Conservation (phyloP, 2,888 invertebrate species). For the Tetramorium bicarinatum region DNA sequence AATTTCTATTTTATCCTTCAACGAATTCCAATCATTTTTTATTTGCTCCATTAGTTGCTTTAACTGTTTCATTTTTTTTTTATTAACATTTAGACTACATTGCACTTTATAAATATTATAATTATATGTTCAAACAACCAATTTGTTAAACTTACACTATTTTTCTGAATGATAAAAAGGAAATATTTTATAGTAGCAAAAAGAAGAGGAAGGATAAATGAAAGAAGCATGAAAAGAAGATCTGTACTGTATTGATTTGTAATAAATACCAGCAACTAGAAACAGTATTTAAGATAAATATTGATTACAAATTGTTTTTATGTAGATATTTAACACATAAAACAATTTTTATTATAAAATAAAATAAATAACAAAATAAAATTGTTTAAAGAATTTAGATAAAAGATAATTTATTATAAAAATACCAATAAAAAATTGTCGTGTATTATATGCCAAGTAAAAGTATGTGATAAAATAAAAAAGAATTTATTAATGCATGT, state of each 20-base stretch:
- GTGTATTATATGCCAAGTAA: not conserved
- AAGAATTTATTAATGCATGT: not conserved
- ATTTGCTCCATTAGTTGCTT: slow-evolving; percentile 21
- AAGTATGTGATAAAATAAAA: not conserved
- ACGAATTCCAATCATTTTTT: slow-evolving; percentile 8
- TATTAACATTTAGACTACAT: not conserved
- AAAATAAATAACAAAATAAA: not conserved
- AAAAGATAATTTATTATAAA: too few relatives aligned
- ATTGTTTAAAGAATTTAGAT: too few relatives aligned
- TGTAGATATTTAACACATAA: not conserved
- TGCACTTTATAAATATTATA: not conserved
- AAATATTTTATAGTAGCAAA: slow-evolving; percentile 25
- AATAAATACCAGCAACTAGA: slow-evolving; percentile 20
- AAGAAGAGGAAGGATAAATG: not conserved
- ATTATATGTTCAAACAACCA: not conserved
- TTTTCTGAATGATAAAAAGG: slow-evolving; percentile 9
- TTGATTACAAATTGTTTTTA: not conserved
- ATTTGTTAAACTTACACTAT: slow-evolving; percentile 29
- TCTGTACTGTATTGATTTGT: slow-evolving; percentile 12
- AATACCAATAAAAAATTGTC: not conserved
- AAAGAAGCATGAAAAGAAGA: slow-evolving; percentile 11
- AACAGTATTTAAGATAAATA: not conserved
- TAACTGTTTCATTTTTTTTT: slow-evolving; percentile 26
- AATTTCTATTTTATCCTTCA: slow-evolving; percentile 34
- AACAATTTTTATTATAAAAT: not conserved